These are phyloP conservation scores for Orcinus orca DNA, from an alignment of 2,113 vertebrate species.

Conservation along the genomic window DNA sequence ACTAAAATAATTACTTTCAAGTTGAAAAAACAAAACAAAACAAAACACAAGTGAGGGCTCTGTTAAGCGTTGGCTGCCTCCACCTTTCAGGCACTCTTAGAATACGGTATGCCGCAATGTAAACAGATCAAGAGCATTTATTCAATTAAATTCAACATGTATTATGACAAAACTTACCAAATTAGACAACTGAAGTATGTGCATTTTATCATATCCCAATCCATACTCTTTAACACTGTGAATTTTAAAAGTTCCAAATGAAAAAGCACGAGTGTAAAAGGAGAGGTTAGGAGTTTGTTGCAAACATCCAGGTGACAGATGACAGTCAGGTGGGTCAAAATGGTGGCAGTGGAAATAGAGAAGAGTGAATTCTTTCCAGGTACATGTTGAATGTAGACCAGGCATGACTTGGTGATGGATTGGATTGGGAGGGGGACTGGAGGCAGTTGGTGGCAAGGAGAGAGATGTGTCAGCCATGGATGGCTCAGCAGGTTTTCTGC, in stretches of 20 bases:
- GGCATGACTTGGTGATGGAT: neutral
- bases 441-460: neutral
- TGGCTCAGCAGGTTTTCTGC: neutral
- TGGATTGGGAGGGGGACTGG: neutral
- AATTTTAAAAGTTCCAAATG: neutral
- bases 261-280: neutral
- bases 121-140: neutral
- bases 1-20: neutral
- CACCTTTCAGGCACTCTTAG: neutral
- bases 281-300: neutral
- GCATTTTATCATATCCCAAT: neutral
- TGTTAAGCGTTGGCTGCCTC: neutral
- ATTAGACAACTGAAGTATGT: neutral
- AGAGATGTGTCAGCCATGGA: neutral
- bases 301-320: neutral
- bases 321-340: neutral
- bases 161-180: neutral
- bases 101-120: too few relatives aligned
- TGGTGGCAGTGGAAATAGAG: neutral
- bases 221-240: neutral
- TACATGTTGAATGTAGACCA: neutral
- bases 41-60: too few relatives aligned
- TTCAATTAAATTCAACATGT: neutral
- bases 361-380: neutral
- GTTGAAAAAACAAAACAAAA: neutral